A percentile compares a stretch with the other conserved stretches of the same genome.
These are phyloP conservation scores for Heliothis subflexa DNA, from an alignment of 1,140 invertebrate species.

Conservation along the genomic window DNA sequence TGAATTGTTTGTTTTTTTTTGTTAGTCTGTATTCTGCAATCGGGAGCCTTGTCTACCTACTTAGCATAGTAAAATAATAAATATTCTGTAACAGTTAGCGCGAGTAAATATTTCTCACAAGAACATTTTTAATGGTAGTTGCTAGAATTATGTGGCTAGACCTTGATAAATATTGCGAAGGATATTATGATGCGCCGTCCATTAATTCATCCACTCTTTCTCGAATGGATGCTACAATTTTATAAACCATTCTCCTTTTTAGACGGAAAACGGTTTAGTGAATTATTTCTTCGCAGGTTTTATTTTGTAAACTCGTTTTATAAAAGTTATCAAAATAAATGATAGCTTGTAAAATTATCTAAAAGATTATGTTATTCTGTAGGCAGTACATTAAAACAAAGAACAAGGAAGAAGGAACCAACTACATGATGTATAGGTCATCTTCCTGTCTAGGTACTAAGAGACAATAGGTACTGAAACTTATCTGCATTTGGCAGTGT, in stretches of 20 bases:
- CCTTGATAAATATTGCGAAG: slow-evolving; percentile 30
- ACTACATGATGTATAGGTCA: too few relatives aligned
- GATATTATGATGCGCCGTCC: slow-evolving; percentile 18
- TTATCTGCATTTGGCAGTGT: not conserved
- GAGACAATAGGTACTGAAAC: slow-evolving; percentile 1
- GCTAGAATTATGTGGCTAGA: not conserved
- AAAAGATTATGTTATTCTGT: not conserved
- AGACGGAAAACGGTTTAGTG: not conserved
- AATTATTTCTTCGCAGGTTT: too few relatives aligned
- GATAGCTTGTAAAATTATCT: not conserved
- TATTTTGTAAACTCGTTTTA: not conserved
- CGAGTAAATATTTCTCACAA: not conserved
- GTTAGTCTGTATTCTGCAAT: slow-evolving; percentile 31
- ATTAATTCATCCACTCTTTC: slow-evolving; percentile 16
- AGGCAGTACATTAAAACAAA: not conserved
- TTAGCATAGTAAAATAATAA: slow-evolving; percentile 29
- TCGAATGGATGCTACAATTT: not conserved
- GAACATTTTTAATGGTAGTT: not conserved
- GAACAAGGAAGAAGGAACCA: too few relatives aligned
- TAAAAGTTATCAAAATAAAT: not conserved
- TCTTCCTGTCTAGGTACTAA: too few relatives aligned
- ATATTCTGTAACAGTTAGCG: slow-evolving; percentile 17
- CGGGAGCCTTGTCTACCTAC: slow-evolving; percentile 7
- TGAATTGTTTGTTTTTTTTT: slow-evolving; percentile 6
- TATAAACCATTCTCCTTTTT: not conserved